Base-by-base conservation (phyloP, 2,888 invertebrate species). In the Junonia oenone region DNA sequence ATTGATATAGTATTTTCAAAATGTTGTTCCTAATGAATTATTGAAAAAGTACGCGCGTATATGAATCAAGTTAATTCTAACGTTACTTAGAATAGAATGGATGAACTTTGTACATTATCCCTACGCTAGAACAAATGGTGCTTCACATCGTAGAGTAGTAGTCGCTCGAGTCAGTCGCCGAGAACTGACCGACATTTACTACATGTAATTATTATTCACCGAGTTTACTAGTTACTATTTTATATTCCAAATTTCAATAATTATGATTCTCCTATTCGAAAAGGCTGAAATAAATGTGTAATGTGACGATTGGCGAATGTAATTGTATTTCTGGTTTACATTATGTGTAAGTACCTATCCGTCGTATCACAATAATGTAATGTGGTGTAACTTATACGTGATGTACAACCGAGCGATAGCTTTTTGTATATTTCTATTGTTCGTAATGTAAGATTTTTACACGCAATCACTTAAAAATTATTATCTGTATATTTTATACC, bases 41-140 rank as follows among this genome's bases (percentile, higher is more conserved):
- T 82, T 73, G 83, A 77, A 43, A 38, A 54, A 47, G 72, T 82
- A 79, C 80, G 79, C 74, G 74, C 81, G 73, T 78, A 73, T 75
- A 78, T 75, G 85, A 81, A 76, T 71, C 75, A 79, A 77, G 71
- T 72, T 86, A 82, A 80, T 76, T 83, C 74, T 87, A 85, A 81
- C 82, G 75, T 78, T 76, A 77, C 70, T 80, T 83, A 85, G 84
- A 84, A 68, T 87, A 84, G 84, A 83, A 78, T 79, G 75, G 80
- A 77, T 73, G 81, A 85, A 84, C 78, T 74, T 78, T 90, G 90
- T 90, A 90, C 88, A 90, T 90, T 88, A 76, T 82, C 89, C 90
- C 83, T 88, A 89, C 85, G 89, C 90, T 89, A 88, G 89, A 90
- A 87, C 89, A 87, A 86, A 89, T 90, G 90, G 90, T 90, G 90